Conservation (phyloP, 2,797 vertebrate species). For the Valencia hispanica region DNA sequence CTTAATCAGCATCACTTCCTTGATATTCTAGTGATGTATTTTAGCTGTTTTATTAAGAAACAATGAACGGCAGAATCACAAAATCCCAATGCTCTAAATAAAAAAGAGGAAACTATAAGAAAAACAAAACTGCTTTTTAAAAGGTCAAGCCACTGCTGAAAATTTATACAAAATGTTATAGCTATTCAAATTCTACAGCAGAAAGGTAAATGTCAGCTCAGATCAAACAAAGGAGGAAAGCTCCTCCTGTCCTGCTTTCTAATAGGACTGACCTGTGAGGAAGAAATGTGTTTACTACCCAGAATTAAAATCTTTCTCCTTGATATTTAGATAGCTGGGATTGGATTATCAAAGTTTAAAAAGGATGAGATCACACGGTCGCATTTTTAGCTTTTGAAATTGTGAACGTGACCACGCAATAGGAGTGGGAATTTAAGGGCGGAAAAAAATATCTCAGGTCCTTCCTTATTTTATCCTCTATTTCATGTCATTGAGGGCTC, state of each 20-base stretch:
- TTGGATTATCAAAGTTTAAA: conserved; percentile 27
- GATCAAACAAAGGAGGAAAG: conserved; percentile 49
- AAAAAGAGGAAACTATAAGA: not conserved
- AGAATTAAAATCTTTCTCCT: conserved; percentile 20
- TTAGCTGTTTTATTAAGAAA: not conserved
- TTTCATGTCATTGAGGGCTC: conserved; percentile 30
- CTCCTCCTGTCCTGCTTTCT: conserved; percentile 32
- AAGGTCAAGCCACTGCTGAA: conserved; percentile 53
- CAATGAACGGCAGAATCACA: conserved; percentile 4
- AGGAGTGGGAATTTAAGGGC: not conserved
- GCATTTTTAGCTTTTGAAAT: conserved; percentile 7
- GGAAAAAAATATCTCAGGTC: not conserved
- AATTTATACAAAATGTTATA: conserved; percentile 56
- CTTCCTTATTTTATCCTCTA: not conserved
- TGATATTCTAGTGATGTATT: not conserved
- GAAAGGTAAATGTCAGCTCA: conserved; percentile 69
- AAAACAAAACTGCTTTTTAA: conserved; percentile 41
- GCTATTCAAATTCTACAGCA: conserved; percentile 61
- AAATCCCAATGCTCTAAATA: conserved; percentile 16
- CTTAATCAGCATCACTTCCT: not conserved
- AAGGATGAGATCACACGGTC: not conserved
- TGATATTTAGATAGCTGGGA: conserved; percentile 52
- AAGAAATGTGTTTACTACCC: conserved; percentile 40
- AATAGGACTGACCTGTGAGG: conserved; percentile 15
- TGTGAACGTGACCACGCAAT: not conserved